Evolutionary conservation across 2,113 vertebrate species (phyloP).

Genomic region (Melanocharis versteri): DNA sequence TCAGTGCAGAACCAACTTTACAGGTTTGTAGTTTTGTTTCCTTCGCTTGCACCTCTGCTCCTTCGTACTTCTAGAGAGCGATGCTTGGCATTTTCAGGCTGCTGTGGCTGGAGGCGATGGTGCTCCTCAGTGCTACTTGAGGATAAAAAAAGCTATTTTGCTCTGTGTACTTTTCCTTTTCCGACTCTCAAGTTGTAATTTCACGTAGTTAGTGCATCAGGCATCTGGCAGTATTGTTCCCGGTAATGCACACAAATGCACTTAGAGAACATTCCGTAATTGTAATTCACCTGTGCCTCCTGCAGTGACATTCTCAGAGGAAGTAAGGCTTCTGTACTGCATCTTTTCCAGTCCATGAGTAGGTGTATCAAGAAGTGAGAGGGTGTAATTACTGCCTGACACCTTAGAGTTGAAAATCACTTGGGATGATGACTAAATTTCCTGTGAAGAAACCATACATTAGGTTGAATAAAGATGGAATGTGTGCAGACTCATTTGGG

Average conservation of each 20-base stretch:
- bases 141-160: background rate
- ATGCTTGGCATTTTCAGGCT: background rate
- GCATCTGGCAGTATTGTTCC: background rate
- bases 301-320: background rate
- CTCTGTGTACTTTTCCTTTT: background rate
- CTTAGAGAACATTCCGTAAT: background rate
- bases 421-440: conserved; percentile 29
- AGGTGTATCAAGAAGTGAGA: background rate
- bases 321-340: background rate
- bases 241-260: background rate
- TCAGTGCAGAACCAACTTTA: background rate
- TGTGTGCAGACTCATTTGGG: background rate
- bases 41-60: background rate
- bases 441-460: background rate
- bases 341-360: background rate
- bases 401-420: conserved; percentile 1
- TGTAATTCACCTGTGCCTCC: background rate
- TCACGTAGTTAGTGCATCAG: background rate
- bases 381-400: conserved; percentile 10
- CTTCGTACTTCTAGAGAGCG: background rate
- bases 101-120: background rate
- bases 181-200: background rate
- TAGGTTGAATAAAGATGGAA: background rate
- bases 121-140: background rate
- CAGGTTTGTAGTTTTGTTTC: background rate